Conservation (phyloP, 2,888 invertebrate genomes). For the Acleris emargana region DNA sequence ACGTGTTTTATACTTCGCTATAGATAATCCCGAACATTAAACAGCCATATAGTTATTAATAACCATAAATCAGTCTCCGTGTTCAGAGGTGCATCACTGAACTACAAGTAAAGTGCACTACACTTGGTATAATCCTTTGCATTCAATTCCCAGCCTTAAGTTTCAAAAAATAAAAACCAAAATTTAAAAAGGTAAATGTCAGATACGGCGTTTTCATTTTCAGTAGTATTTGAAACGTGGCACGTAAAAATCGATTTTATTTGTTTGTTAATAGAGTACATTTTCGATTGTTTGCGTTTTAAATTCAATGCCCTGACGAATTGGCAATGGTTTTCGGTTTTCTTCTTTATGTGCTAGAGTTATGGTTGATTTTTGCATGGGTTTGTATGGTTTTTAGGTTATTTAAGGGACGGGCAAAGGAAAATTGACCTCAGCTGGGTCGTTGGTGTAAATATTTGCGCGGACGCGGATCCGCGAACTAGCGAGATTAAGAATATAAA, state of each 20-base stretch:
- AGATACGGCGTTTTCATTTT: conserved; percentile 46
- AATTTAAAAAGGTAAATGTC: conserved; percentile 18
- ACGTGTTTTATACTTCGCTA: conserved; percentile 54
- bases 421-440: conserved; percentile 80
- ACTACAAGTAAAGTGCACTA: conserved; percentile 72
- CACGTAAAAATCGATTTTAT: conserved; percentile 62
- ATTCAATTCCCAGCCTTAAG: conserved; percentile 43
- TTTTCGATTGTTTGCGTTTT: conserved; percentile 50
- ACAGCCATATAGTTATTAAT: conserved; percentile 80
- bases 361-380: conserved; percentile 42
- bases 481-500: conserved; percentile 69
- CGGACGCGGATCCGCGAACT: conserved; percentile 67
- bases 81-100: conserved; percentile 74
- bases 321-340: conserved; percentile 11
- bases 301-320: conserved; percentile 40
- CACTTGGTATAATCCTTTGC: conserved; percentile 55
- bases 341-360: conserved; percentile 33
- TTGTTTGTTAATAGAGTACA: conserved; percentile 51
- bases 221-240: conserved; percentile 42
- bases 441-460: conserved; percentile 79
- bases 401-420: conserved; percentile 48
- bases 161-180: conserved; percentile 22
- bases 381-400: conserved; percentile 42
- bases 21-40: conserved; percentile 79
- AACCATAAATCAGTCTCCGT: conserved; percentile 77